Conservation (phyloP, 2,113 vertebrate genomes). For the Sprattus sprattus region DNA sequence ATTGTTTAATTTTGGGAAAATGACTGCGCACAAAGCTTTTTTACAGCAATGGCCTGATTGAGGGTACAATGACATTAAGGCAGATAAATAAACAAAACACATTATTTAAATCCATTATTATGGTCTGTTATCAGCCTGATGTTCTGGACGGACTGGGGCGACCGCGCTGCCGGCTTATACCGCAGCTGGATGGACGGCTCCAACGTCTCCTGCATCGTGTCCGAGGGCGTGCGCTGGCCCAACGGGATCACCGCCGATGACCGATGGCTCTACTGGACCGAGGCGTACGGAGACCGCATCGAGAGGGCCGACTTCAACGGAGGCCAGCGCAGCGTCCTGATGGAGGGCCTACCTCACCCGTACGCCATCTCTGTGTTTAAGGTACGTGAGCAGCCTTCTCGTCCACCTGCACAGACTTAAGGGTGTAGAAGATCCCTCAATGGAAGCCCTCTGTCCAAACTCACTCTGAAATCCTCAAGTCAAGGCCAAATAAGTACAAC, state of each 20-base stretch:
- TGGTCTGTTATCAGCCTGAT: conserved; percentile 77
- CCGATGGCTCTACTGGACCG: conserved; percentile 95
- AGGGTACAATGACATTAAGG: no score
- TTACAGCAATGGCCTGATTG: no score
- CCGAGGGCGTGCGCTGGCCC: conserved; percentile 90
- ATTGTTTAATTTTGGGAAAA: no score
- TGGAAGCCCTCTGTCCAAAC: no score
- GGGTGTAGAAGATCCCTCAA: no score
- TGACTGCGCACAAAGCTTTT: no score
- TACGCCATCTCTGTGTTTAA: conserved; percentile 97
- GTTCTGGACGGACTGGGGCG: conserved; percentile 99
- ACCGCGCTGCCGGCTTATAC: conserved; percentile 86
- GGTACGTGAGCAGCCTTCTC: conserved; percentile 56
- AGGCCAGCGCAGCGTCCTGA: conserved; percentile 80
- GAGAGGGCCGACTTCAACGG: conserved; percentile 86
- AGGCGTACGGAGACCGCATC: conserved; percentile 93
- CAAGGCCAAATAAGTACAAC: no score
- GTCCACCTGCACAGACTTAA: no score
- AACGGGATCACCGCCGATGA: conserved; percentile 91
- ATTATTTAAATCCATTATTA: no score
- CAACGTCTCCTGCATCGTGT: conserved; percentile 76
- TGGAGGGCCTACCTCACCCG: conserved; percentile 92
- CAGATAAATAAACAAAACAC: no score
- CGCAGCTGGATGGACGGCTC: conserved; percentile 91
- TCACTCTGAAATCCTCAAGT: no score